A percentile compares a stretch with the other conserved stretches of the same genome.
Conservation (phyloP, 2,888 invertebrate species). For the Danaus chrysippus region DNA sequence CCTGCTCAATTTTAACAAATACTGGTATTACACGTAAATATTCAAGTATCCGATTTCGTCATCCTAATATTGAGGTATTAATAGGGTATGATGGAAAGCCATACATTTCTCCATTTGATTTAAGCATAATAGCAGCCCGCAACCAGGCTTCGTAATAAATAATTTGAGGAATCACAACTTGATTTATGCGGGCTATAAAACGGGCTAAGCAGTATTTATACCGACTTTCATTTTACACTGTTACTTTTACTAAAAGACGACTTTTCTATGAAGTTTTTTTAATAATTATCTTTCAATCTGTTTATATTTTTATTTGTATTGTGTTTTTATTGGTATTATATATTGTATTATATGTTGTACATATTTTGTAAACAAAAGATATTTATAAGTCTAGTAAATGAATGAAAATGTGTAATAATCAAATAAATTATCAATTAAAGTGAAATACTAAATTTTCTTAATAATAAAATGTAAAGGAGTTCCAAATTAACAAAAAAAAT, state of each 20-base stretch:
- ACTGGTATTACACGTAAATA: background rate
- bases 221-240: conserved; percentile 32
- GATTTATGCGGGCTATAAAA: conserved; percentile 42
- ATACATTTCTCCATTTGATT: conserved; percentile 24
- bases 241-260: conserved; percentile 21
- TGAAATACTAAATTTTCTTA: too few species aligned
- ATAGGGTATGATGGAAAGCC: conserved; percentile 17
- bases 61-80: conserved; percentile 1
- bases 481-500: too few species aligned
- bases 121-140: conserved; percentile 32
- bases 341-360: too few species aligned
- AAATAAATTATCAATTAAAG: too few species aligned
- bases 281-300: background rate
- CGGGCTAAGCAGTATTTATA: conserved; percentile 38
- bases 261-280: background rate
- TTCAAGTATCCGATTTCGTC: background rate
- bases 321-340: too few species aligned
- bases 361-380: too few species aligned
- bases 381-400: too few species aligned
- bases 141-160: conserved; percentile 40
- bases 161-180: conserved; percentile 40
- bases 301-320: too few species aligned
- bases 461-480: too few species aligned
- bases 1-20: too few species aligned
- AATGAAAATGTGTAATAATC: too few species aligned